Evolutionary conservation across 30 jellyfish, hydroid and myxozoan species (phyloP), one percentile per base, ranked within the genome.

Genomic region (Chironex yamaguchii): DNA sequence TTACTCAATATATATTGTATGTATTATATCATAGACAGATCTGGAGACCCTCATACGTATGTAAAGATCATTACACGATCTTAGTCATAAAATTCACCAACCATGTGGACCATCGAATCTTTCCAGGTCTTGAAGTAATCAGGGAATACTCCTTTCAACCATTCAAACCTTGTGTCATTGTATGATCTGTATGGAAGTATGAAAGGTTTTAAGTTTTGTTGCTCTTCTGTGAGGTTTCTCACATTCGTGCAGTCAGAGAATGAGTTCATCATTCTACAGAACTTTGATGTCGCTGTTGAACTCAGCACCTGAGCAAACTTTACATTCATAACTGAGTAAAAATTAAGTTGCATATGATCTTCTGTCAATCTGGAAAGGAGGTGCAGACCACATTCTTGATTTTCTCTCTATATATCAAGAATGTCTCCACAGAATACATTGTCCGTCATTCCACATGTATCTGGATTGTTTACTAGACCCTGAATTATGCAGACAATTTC

Each of bases 231-330:
- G 11, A 24, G 27, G 58, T 58, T 82, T 29, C 93, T 25, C 13
- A 82, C 87, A 82, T 82, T 82, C 42, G 49, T 1, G 62, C 86
- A 82, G 51, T 82, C 93, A 51, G 50, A 67, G 67, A 67, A 82
- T 1, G 21, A 6, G 23, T 82, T 86, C 42, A 82, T 4, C 62
- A 36, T 34, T 31, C 12, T 20, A 50, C 79, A 82, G 34, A 0
- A 68, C 26, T 34, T 24, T 2, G 93, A 78, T 17, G 87, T 82
- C 14, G 63, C 92, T 26, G 53, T 11, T 51, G 78, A 0, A 34
- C 81, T 83, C 0, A 70, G 79, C 17, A 52, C 24, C 34, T 70
- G 87, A 49, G 90, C 90, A 29, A 79, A 50, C 30, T 48, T 36
- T 34, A 79, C 90, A 79, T 79, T 79, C 90, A 79, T 79, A 32